phyloP scores from a whole-genome alignment of 37 sponge, comb jelly and placozoan species.

The Geodia barretti region DNA sequence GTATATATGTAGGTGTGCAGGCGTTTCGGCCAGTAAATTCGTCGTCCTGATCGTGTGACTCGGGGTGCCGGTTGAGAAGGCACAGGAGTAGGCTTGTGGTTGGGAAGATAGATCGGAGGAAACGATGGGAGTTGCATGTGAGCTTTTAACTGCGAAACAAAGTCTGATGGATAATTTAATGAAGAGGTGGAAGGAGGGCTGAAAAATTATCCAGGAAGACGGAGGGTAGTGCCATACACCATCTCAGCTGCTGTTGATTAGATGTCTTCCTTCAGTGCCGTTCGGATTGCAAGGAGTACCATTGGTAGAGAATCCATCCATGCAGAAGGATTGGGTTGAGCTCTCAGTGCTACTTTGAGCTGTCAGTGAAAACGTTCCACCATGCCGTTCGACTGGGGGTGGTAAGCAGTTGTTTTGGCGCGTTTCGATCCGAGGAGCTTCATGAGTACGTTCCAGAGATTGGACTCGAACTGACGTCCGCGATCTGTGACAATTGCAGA shows the following conservation, averaged over 20 bases:
- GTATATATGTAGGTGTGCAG: too few relatives aligned
- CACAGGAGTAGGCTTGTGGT: too few relatives aligned
- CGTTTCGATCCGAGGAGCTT: slow-evolving; percentile 24
- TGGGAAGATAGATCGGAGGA: too few relatives aligned
- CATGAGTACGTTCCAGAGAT: slow-evolving; percentile 15
- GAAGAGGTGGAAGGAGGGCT: too few relatives aligned
- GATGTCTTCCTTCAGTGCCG: slow-evolving; percentile 41
- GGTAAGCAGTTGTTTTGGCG: slow-evolving; percentile 43
- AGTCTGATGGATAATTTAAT: too few relatives aligned
- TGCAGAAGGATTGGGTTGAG: neutral
- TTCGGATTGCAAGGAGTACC: slow-evolving; percentile 45
- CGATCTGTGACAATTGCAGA: slow-evolving; percentile 57
- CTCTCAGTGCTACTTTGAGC: slow-evolving; percentile 42
- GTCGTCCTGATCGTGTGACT: too few relatives aligned
- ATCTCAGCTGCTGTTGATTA: slow-evolving; percentile 48
- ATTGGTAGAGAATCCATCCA: slow-evolving; percentile 53
- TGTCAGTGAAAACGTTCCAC: slow-evolving; percentile 50
- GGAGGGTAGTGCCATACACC: slow-evolving; percentile 51
- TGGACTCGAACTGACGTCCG: slow-evolving; percentile 52
- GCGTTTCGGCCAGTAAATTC: too few relatives aligned
- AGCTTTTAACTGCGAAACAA: too few relatives aligned
- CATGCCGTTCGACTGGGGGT: slow-evolving; percentile 50
- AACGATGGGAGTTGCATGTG: too few relatives aligned
- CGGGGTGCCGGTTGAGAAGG: too few relatives aligned
- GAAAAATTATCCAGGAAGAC: slow-evolving; percentile 63